Evolutionary conservation across 1,140 invertebrate genomes (phyloP).

Genomic region (Bombus fervidus): DNA sequence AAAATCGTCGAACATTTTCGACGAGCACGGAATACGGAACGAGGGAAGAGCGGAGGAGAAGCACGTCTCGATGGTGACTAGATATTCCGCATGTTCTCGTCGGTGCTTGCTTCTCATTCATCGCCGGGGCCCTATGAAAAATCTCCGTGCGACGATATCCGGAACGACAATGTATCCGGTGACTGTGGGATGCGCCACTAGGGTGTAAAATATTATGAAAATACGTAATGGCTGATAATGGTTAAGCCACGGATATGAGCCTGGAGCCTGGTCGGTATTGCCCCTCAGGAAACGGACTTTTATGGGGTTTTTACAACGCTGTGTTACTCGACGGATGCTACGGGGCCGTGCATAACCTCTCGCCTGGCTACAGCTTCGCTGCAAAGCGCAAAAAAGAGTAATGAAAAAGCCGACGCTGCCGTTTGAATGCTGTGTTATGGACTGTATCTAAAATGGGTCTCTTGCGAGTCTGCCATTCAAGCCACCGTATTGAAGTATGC

Average conservation of each 20-base stretch:
- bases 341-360: constrained; percentile 58
- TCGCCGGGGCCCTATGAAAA: constrained; percentile 12
- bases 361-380: background rate
- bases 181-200: constrained; percentile 56
- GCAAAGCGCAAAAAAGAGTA: constrained; percentile 42
- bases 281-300: constrained; percentile 61
- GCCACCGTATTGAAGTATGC: constrained; percentile 40
- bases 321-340: constrained; percentile 56
- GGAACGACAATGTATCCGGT: constrained; percentile 21
- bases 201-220: constrained; percentile 74
- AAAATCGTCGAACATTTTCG: constrained; percentile 8
- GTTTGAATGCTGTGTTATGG: constrained; percentile 61
- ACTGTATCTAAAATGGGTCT: constrained; percentile 63
- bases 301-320: constrained; percentile 73
- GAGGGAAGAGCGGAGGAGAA: background rate
- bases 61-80: background rate
- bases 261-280: constrained; percentile 20
- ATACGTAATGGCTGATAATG: constrained; percentile 72
- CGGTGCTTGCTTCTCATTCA: constrained; percentile 8
- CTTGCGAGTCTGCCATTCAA: constrained; percentile 36
- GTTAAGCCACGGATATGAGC: constrained; percentile 66
- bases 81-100: background rate
- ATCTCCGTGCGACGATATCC: background rate
- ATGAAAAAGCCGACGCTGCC: constrained; percentile 52
- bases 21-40: background rate